Conservation (phyloP, 2,113 vertebrate species). For the Macquaria australasica region DNA sequence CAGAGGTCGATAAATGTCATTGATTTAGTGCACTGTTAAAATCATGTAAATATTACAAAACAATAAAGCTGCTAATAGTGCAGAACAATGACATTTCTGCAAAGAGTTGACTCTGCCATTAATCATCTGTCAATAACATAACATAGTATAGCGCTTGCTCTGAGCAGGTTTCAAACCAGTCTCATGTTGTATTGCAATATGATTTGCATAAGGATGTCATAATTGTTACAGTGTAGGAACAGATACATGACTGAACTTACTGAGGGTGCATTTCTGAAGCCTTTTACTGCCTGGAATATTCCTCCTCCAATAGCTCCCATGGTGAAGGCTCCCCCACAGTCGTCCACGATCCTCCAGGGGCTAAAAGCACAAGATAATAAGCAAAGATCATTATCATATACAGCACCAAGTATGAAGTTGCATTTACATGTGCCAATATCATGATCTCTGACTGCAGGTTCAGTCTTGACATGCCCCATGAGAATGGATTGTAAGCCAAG, state of each 20-base stretch:
- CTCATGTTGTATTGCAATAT: not conserved
- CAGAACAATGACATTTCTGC: not conserved
- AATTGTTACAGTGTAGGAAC: not conserved
- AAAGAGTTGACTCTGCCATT: not conserved
- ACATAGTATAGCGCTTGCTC: not conserved
- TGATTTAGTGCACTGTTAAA: not conserved
- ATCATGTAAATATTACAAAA: not conserved
- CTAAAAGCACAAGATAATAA: conserved; percentile 76
- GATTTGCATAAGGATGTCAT: not conserved
- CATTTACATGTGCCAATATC: not conserved
- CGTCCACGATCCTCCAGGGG: conserved; percentile 98
- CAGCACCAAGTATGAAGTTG: not conserved
- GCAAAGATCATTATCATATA: not conserved
- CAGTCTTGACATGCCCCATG: not conserved
- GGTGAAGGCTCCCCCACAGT: conserved; percentile 97
- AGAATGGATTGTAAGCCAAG: not conserved
- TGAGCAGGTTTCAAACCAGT: not conserved
- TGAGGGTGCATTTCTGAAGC: conserved; percentile 94
- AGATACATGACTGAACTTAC: conserved; percentile 82
- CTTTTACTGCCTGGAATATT: conserved; percentile 97
- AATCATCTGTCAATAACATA: not conserved
- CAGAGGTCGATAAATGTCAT: not conserved
- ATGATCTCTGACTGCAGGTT: not conserved
- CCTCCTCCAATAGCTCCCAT: conserved; percentile 98
- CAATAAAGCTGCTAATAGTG: too few species aligned